A percentile compares a stretch with the other conserved stretches of the same genome.
These are phyloP conservation scores for Ladona fulva DNA, from an alignment of 1,140 invertebrate genomes.

Conservation along the genomic window DNA sequence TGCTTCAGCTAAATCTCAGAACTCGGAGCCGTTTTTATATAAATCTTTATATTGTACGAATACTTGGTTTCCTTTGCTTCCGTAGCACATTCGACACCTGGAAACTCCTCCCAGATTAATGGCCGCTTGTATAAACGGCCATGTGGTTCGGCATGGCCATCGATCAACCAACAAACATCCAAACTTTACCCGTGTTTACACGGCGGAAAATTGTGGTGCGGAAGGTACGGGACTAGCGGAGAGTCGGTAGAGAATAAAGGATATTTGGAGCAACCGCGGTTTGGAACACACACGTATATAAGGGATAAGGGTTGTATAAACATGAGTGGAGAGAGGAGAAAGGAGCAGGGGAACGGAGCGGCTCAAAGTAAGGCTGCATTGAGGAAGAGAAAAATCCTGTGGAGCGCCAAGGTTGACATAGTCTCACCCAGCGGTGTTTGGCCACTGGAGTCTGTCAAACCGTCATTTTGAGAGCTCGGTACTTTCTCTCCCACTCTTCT, in stretches of 20 bases:
- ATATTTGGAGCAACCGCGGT: not conserved
- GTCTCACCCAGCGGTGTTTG: not conserved
- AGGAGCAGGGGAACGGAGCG: not conserved
- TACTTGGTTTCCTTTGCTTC: not conserved
- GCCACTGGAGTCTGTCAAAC: not conserved
- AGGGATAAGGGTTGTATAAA: not conserved
- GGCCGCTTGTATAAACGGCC: not conserved
- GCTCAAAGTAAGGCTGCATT: not conserved
- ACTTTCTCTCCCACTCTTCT: too few relatives aligned
- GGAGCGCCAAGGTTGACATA: not conserved
- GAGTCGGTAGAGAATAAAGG: not conserved
- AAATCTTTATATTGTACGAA: not conserved
- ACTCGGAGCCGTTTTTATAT: too few relatives aligned
- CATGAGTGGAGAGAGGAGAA: not conserved
- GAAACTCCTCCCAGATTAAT: not conserved
- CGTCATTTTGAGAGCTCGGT: not conserved
- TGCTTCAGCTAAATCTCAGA: too few relatives aligned
- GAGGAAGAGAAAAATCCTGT: not conserved
- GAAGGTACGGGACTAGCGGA: not conserved
- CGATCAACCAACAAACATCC: not conserved
- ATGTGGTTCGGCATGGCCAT: not conserved
- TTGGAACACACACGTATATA: not conserved
- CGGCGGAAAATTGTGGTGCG: not conserved
- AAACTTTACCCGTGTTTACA: conserved; percentile 5
- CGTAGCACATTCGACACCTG: not conserved